Conservation (phyloP, 2,888 invertebrate genomes). For the Punctoribates punctum region DNA sequence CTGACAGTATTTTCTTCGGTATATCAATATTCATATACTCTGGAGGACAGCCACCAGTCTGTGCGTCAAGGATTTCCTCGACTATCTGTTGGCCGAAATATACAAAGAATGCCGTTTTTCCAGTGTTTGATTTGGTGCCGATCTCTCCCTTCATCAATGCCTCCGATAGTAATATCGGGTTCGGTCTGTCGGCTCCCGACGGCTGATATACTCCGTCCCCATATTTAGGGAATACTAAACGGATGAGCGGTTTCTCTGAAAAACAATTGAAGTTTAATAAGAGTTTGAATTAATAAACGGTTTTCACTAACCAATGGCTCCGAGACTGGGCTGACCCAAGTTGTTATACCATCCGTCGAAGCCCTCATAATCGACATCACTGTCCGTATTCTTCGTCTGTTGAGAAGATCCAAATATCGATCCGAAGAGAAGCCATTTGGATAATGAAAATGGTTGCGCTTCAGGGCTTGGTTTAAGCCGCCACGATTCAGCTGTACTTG, state of each 20-base stretch:
- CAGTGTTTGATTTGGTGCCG: constrained; percentile 55
- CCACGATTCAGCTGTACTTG: background rate
- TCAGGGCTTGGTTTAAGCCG: background rate
- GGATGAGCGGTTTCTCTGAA: constrained; percentile 59
- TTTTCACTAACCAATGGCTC: constrained; percentile 54
- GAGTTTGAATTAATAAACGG: background rate
- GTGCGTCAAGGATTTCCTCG: constrained; percentile 63
- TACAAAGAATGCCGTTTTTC: constrained; percentile 60
- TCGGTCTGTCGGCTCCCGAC: constrained; percentile 57
- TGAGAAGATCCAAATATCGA: background rate
- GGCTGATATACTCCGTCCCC: constrained; percentile 61
- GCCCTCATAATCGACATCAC: constrained; percentile 43
- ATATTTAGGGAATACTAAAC: constrained; percentile 60
- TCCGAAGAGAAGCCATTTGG: constrained; percentile 20
- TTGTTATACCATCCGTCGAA: constrained; percentile 59
- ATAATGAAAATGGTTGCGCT: background rate
- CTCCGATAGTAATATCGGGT: constrained; percentile 59
- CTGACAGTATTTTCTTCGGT: constrained; percentile 54
- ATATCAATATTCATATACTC: constrained; percentile 62
- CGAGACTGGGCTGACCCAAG: constrained; percentile 55
- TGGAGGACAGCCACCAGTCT: constrained; percentile 61
- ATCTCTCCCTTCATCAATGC: constrained; percentile 55
- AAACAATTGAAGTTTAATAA: constrained; percentile 11
- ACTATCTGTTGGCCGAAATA: constrained; percentile 64
- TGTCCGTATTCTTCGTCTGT: background rate